phyloP scores from a whole-genome alignment of 2,113 vertebrate species.

The Alethe castanea region DNA sequence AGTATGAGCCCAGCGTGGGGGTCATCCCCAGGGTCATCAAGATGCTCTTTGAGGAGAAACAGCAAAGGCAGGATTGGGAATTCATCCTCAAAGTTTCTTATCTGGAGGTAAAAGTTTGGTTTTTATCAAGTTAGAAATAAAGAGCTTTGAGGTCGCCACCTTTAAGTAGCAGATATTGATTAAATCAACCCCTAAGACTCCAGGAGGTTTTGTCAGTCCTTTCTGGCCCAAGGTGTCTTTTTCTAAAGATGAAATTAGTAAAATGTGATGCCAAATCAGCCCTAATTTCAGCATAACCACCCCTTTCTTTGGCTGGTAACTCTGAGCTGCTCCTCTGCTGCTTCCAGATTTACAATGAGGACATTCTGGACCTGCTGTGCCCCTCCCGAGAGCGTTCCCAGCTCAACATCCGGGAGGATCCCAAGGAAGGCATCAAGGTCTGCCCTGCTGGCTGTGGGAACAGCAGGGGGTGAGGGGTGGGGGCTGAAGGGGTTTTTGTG shows the following conservation, averaged over 20 bases:
- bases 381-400: slow-evolving; percentile 80
- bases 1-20: slow-evolving; percentile 84
- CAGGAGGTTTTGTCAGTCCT: background rate
- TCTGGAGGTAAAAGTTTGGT: slow-evolving; percentile 82
- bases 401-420: slow-evolving; percentile 91
- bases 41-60: slow-evolving; percentile 83
- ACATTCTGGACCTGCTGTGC: slow-evolving; percentile 90
- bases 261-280: background rate
- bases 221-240: background rate
- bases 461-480: rapidly evolving
- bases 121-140: background rate
- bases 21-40: slow-evolving; percentile 91
- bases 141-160: background rate
- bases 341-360: slow-evolving; percentile 93
- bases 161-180: background rate
- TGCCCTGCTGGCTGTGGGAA: background rate
- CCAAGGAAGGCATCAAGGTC: slow-evolving; percentile 96
- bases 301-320: background rate
- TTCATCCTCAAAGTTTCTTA: slow-evolving; percentile 87
- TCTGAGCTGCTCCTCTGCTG: background rate
- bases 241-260: background rate
- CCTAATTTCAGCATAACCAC: rapidly evolving
- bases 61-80: slow-evolving; percentile 77
- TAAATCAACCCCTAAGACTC: background rate
- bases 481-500: rapidly evolving